These are phyloP conservation scores for Aelia acuminata DNA, from an alignment of 2,888 invertebrate genomes.

Conservation along the genomic window DNA sequence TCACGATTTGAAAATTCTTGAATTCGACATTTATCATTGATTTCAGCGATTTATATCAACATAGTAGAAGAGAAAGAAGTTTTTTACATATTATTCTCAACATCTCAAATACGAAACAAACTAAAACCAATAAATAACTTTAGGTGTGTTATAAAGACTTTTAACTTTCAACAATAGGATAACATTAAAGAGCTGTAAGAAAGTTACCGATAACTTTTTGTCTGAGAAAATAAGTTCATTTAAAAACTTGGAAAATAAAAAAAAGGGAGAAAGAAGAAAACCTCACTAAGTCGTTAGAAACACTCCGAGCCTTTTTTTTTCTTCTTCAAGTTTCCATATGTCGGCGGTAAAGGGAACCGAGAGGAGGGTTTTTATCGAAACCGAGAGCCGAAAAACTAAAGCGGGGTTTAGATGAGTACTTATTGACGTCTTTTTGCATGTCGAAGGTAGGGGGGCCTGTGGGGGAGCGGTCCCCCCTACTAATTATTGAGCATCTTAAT, in stretches of 20 bases:
- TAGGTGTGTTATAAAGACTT: not conserved
- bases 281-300: constrained; percentile 10
- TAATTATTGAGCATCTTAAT: constrained; percentile 64
- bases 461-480: constrained; percentile 54
- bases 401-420: constrained; percentile 57
- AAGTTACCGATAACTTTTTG: constrained; percentile 40
- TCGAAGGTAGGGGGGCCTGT: constrained; percentile 54
- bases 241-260: constrained; percentile 24
- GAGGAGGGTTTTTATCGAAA: constrained; percentile 6
- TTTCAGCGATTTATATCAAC: too few species aligned
- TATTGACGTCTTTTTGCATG: constrained; percentile 61
- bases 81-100: not conserved
- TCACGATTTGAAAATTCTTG: too few species aligned
- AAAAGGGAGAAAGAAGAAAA: too few species aligned
- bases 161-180: not conserved
- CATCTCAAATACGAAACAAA: not conserved
- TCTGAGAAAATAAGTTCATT: constrained; percentile 26
- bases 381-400: constrained; percentile 13
- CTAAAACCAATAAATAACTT: not conserved
- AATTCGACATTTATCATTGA: too few species aligned
- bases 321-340: constrained; percentile 41
- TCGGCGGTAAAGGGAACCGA: not conserved
- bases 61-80: too few species aligned
- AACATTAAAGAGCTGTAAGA: constrained; percentile 7
- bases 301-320: not conserved